phyloP scores from a whole-genome alignment of 2,797 vertebrate genomes.

The Choloepus didactylus region DNA sequence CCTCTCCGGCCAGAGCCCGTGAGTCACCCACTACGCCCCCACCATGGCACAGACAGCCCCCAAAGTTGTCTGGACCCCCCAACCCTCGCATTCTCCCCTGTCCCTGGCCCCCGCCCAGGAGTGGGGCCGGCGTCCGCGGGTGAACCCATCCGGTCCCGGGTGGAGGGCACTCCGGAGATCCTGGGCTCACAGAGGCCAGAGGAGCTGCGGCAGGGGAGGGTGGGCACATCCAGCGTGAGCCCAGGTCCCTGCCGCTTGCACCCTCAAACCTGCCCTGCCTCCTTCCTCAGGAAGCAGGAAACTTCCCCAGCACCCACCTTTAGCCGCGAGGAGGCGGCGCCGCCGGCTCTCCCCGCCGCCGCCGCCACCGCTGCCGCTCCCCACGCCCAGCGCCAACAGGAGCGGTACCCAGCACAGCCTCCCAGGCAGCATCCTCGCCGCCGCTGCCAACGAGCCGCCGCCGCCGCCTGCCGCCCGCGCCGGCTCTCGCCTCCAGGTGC shows the following conservation, averaged over 20 bases:
- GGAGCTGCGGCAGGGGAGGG: not conserved
- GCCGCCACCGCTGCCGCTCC: constrained; percentile 67
- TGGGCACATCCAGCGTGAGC: not conserved
- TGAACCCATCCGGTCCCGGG: not conserved
- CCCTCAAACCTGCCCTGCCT: not conserved
- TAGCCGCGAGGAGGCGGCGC: constrained; percentile 91
- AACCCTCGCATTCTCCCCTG: constrained; percentile 33
- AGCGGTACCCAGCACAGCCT: constrained; percentile 85
- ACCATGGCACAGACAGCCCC: constrained; percentile 27
- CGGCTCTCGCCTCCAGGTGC: constrained; percentile 70
- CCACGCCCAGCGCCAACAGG: constrained; percentile 82
- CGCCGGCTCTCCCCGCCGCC: constrained; percentile 78
- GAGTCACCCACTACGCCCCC: not conserved
- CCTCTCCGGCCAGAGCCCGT: not conserved
- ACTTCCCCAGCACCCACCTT: constrained; percentile 91
- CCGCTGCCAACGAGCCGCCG: constrained; percentile 53
- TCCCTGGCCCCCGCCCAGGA: constrained; percentile 43
- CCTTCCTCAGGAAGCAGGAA: not conserved
- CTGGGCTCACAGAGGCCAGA: not conserved
- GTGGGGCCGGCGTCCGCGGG: not conserved
- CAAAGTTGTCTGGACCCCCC: constrained; percentile 73
- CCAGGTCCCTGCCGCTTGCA: not conserved
- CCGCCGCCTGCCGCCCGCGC: constrained; percentile 58
- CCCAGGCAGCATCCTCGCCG: constrained; percentile 83
- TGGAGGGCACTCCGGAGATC: constrained; percentile 9